Percentiles rank a stretch among this genome's conserved stretches.
Conservation (phyloP, 2,113 vertebrate species). For the Barbus barbus region DNA sequence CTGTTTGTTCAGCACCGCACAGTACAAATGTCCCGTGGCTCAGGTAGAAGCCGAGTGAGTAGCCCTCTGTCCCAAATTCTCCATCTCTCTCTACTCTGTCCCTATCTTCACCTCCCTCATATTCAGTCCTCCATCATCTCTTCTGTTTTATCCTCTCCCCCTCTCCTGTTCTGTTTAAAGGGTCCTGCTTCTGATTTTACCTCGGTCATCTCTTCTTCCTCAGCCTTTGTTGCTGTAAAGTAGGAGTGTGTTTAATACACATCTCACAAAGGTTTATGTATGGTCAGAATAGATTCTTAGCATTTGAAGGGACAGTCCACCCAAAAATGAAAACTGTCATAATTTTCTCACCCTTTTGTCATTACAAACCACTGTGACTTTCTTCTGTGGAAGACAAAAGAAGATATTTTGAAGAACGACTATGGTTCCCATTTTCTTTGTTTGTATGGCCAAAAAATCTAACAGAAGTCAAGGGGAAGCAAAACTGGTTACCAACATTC, state of each 20-base stretch:
- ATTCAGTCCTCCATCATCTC: neutral
- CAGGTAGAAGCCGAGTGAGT: constrained; percentile 88
- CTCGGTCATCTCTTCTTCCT: neutral
- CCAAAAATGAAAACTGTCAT: too few species aligned
- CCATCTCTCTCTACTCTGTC: constrained; percentile 23
- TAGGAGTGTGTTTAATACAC: neutral
- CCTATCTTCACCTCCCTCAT: neutral
- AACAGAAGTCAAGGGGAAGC: too few species aligned
- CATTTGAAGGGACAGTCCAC: too few species aligned
- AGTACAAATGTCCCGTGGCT: constrained; percentile 93
- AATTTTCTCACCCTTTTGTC: too few species aligned
- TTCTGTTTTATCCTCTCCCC: too few species aligned
- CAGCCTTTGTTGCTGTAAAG: neutral
- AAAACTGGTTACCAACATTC: too few species aligned
- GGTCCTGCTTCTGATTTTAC: neutral
- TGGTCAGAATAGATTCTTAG: neutral
- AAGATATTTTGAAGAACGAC: too few species aligned
- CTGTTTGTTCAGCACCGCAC: constrained; percentile 92
- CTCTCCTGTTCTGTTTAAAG: too few species aligned
- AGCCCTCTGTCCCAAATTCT: constrained; percentile 15
- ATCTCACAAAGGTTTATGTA: neutral
- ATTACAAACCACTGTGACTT: too few species aligned
- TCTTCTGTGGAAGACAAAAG: too few species aligned
- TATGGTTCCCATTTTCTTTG: too few species aligned
- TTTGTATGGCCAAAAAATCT: too few species aligned